Evolutionary conservation across 2,113 vertebrate genomes (phyloP), one percentile per base, ranked within the genome.

Genomic region (Uria lomvia): DNA sequence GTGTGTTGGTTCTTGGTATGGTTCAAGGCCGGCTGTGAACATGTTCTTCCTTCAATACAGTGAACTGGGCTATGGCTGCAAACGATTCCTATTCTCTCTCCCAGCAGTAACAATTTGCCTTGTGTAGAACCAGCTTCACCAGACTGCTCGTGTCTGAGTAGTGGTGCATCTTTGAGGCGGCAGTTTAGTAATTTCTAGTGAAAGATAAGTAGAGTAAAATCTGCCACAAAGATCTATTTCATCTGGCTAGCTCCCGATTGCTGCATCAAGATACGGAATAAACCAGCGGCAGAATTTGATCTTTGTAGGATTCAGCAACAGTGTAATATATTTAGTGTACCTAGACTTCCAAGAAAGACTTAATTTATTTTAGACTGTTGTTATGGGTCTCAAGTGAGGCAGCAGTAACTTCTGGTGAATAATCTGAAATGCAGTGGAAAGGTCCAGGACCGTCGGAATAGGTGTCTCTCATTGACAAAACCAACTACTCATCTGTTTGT

Each of bases 401-500:
- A 49, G 30, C 24, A 81, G 19, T 42, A 56, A 68, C 21, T 91
- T 55, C 49, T 50, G 9, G 56, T 82, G 32, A 40, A 26, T 66
- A 43, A n/a, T 50, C 8, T 62, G 38, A 82, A 90, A 72, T n/a
- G 21, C 27, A n/a, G 4, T 63, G 36, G 20, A 49, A 62, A 38
- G 59, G 9, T 77, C 34, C 34, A 66, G 68, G 23, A 34, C 12
- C 17, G 17, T 53, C 1, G 0, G 40, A 62, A 38, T 68, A 63
- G 13, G 6, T 71, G 5, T 88, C 19, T 49, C 4, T 12, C 67
- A 17, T 55, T 82, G n/a, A 66, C 47, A 45, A 47, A 77, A 12
- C 18, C 26, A 81, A 13, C 32, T 2, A 0, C 12, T 62, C 14
- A 45, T 13, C 13, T 0, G 0, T 59, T 18, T 86, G 23, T 43